Conservation (phyloP, 2,888 invertebrate species). For the Cynaeus angustus region DNA sequence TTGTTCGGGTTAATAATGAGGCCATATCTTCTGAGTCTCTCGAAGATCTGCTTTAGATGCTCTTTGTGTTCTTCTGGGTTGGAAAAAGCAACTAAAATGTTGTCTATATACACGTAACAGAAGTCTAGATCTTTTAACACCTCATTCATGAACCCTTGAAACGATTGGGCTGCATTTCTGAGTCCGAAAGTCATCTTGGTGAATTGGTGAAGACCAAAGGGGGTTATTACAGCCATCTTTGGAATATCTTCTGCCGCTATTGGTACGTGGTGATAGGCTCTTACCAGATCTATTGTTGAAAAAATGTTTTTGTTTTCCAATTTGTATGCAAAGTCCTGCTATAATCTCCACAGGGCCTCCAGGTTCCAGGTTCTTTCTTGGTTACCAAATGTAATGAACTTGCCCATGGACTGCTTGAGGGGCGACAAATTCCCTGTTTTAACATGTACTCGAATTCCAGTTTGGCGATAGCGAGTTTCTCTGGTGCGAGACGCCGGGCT, state of each 20-base stretch:
- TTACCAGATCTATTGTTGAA: constrained; percentile 61
- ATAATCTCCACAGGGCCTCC: constrained; percentile 68
- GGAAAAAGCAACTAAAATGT: constrained; percentile 58
- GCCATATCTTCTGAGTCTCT: constrained; percentile 50
- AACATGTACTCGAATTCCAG: no score
- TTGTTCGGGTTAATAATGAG: constrained; percentile 61
- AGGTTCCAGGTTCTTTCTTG: constrained; percentile 56
- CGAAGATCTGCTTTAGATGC: no score
- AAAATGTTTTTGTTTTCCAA: constrained; percentile 58
- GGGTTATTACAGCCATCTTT: constrained; percentile 66
- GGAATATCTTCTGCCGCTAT: constrained; percentile 61
- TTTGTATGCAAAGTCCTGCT: constrained; percentile 60
- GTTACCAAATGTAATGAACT: constrained; percentile 58
- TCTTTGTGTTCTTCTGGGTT: no score
- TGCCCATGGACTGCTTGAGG: neutral
- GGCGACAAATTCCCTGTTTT: no score
- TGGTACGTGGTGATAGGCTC: constrained; percentile 66
- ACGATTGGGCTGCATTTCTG: constrained; percentile 68
- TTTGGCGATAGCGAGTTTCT: no score
- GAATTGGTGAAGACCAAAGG: constrained; percentile 57
- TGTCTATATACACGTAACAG: constrained; percentile 63
- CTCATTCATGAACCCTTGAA: constrained; percentile 67
- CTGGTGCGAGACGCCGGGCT: no score
- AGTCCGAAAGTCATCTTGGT: constrained; percentile 66
- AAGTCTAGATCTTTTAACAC: constrained; percentile 61